A percentile compares a stretch with the other conserved stretches of the same genome.
These are phyloP conservation scores for Erythrocercus mccallii DNA, from an alignment of 2,113 vertebrate species.

Conservation along the genomic window DNA sequence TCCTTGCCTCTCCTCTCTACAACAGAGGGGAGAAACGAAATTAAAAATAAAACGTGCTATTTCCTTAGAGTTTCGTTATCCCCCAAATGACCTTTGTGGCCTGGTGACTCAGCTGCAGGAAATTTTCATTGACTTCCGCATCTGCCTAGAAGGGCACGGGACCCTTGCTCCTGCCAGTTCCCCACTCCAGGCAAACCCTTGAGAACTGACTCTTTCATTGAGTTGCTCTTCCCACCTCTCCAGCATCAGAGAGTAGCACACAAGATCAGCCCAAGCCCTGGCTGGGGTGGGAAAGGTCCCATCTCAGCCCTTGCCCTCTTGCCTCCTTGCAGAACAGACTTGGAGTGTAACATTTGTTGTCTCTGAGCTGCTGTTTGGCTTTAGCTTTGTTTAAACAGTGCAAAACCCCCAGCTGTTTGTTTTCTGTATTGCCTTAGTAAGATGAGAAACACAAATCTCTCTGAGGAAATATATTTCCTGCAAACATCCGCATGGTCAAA, in stretches of 20 bases:
- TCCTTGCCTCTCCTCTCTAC: too few species aligned
- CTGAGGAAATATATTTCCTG: neutral
- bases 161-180: neutral
- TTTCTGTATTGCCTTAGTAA: neutral
- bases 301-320: neutral
- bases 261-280: neutral
- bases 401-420: neutral
- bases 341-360: fast-evolving
- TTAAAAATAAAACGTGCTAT: neutral
- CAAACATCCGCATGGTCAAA: neutral
- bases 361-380: neutral
- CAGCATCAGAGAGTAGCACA: neutral
- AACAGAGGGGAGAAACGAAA: neutral
- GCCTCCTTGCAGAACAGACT: neutral
- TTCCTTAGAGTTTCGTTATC: neutral
- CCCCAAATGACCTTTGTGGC: neutral
- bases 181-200: neutral
- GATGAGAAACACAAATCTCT: neutral
- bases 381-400: neutral
- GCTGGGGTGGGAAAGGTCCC: neutral
- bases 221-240: neutral
- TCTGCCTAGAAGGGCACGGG: fast-evolving
- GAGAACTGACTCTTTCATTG: fast-evolving
- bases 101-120: neutral
- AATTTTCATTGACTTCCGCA: neutral